Percentiles rank a stretch among this genome's conserved stretches.
Evolutionary conservation across 2,888 invertebrate genomes (phyloP).

Genomic region (Diogma glabrata): DNA sequence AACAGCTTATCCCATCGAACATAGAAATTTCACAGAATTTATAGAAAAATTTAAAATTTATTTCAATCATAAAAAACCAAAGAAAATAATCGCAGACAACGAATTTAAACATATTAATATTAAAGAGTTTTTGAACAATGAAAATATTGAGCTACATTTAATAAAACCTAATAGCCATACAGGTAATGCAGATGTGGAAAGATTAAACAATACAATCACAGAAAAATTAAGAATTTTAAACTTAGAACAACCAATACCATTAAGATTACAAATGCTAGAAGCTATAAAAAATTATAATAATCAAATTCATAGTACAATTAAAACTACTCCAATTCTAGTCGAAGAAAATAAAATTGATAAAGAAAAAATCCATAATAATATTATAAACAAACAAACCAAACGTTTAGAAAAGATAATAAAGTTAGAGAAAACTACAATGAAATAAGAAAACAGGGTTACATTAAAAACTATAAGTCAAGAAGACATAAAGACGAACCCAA

Average conservation of each 20-base stretch:
- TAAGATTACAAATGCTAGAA: background rate
- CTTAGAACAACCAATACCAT: background rate
- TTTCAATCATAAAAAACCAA: slow-evolving; percentile 3
- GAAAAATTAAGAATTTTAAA: slow-evolving; percentile 8
- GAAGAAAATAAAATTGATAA: background rate
- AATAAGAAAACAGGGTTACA: background rate
- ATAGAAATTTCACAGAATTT: slow-evolving; percentile 1
- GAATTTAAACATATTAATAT: slow-evolving; percentile 2
- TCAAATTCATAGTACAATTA: background rate
- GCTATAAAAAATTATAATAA: background rate
- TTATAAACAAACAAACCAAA: background rate
- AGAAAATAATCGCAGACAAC: slow-evolving; percentile 7
- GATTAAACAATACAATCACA: background rate
- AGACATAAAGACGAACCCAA: background rate
- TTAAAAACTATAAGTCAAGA: background rate
- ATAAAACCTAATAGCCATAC: background rate
- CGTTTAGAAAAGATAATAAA: background rate
- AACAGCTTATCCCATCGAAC: background rate
- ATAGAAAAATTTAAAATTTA: slow-evolving; percentile 8
- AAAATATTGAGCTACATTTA: background rate
- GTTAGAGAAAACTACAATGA: background rate
- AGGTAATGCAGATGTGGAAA: background rate
- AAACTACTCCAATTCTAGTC: background rate
- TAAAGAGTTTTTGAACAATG: background rate
- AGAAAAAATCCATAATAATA: background rate